phyloP scores from a whole-genome alignment of 1,140 invertebrate species.

The Nasonia vitripennis region DNA sequence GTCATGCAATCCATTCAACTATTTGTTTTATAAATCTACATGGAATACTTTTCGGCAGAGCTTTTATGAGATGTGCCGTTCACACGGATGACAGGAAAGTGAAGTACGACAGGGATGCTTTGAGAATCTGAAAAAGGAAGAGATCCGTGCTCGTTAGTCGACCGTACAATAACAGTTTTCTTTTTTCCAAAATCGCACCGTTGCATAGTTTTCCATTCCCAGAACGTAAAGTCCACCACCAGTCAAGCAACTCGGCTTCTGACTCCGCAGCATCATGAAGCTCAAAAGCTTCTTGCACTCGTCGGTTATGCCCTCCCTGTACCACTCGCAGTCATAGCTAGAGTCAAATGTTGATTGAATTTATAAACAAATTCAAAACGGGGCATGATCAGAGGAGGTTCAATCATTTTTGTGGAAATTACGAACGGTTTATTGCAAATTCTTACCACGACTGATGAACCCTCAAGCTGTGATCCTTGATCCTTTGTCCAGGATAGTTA shows the following conservation, averaged over 20 bases:
- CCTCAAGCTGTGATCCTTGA: constrained; percentile 18
- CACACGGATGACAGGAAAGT: too few relatives aligned
- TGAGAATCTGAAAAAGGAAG: neutral
- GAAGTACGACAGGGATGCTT: neutral
- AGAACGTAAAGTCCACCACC: neutral
- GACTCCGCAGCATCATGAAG: neutral
- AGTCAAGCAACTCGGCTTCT: neutral
- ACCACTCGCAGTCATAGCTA: neutral
- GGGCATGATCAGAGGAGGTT: neutral
- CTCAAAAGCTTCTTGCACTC: neutral
- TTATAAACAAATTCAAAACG: neutral
- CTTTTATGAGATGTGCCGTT: too few relatives aligned
- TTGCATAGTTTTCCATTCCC: neutral
- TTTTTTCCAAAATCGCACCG: too few relatives aligned
- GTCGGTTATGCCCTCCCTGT: neutral
- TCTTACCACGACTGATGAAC: neutral
- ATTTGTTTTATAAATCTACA: too few relatives aligned
- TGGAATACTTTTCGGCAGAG: too few relatives aligned
- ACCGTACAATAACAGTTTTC: neutral
- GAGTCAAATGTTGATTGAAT: neutral
- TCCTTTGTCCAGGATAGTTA: constrained; percentile 8
- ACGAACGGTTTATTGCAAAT: neutral
- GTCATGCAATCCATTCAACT: too few relatives aligned
- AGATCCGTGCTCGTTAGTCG: too few relatives aligned
- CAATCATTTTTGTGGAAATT: neutral